Conservation (phyloP, 1,140 invertebrate species). For the Meloidogyne chitwoodi region DNA sequence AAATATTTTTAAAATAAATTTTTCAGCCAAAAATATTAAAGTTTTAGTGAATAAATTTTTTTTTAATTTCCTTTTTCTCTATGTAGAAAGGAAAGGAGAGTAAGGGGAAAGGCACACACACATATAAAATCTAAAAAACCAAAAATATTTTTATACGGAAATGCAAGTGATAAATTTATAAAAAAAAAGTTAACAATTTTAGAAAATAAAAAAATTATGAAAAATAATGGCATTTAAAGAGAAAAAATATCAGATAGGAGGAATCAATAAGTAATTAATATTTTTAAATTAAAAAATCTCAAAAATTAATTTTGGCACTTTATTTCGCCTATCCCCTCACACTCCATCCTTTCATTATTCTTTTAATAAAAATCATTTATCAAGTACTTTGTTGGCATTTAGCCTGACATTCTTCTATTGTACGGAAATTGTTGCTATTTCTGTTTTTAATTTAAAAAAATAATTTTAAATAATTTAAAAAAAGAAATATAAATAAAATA, state of each 20-base stretch:
- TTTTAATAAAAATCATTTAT: slow-evolving; percentile 63
- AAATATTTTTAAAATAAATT: not conserved
- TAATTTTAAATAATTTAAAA: not conserved
- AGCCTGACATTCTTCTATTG: slow-evolving; percentile 46
- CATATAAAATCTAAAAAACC: too few species aligned
- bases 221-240: not conserved
- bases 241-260: too few species aligned
- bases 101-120: too few species aligned
- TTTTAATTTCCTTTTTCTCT: too few species aligned
- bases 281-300: too few species aligned
- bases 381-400: slow-evolving; percentile 23
- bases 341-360: slow-evolving; percentile 66
- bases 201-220: not conserved
- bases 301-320: not conserved
- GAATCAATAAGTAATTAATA: too few species aligned
- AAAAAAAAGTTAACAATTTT: slow-evolving; percentile 5
- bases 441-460: slow-evolving; percentile 69
- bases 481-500: slow-evolving; percentile 52
- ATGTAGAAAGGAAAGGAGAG: too few species aligned
- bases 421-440: slow-evolving; percentile 72
- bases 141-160: not conserved
- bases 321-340: not conserved
- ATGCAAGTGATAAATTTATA: slow-evolving; percentile 10
- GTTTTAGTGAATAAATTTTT: too few species aligned
- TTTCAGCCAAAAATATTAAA: not conserved